A percentile compares a stretch with the other conserved stretches of the same genome.
Evolutionary conservation across 2,113 vertebrate species (phyloP).

Genomic region (Sakesphorus luctuosus): DNA sequence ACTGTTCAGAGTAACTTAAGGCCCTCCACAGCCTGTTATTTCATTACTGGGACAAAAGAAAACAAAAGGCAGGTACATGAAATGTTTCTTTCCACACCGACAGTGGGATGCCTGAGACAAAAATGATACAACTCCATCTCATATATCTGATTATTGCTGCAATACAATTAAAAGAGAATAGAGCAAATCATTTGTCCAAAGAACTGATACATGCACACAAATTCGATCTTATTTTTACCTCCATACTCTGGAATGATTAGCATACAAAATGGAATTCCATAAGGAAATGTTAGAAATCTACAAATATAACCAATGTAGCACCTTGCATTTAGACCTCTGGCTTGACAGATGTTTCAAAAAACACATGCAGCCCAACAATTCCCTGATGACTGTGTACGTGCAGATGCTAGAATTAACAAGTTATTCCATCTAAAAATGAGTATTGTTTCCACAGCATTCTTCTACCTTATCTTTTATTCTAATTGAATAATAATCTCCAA

Average conservation of each 20-base stretch:
- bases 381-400: background rate
- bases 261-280: slow-evolving; percentile 13
- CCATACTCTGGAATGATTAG: background rate
- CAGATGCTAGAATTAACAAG: background rate
- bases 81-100: background rate
- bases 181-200: background rate
- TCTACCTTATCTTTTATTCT: background rate
- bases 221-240: background rate
- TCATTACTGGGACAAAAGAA: background rate
- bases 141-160: background rate
- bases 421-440: background rate
- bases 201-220: background rate
- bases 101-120: background rate
- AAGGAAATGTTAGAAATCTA: slow-evolving; percentile 14
- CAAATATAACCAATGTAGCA: background rate
- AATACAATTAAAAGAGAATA: background rate
- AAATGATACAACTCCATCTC: background rate
- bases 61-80: background rate
- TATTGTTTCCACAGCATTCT: background rate
- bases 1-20: background rate
- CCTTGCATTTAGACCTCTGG: slow-evolving; percentile 7
- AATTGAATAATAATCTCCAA: background rate
- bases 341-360: slow-evolving; percentile 57
- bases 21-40: background rate
- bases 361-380: background rate